Evolutionary conservation across 2,888 invertebrate genomes (phyloP).

Genomic region (Altica lythri): DNA sequence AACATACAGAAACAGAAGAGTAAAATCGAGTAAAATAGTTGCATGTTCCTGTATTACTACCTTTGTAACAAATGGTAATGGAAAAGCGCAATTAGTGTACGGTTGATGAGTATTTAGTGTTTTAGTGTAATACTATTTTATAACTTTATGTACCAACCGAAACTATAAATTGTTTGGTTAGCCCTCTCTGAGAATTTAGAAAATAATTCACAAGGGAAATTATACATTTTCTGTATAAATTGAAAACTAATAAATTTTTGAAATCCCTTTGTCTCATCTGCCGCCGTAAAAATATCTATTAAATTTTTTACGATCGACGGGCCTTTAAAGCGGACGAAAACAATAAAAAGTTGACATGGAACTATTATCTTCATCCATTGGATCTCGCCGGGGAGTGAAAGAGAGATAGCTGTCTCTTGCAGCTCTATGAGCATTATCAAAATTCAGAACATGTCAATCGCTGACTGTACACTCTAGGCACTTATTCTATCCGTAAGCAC

Average conservation of each 20-base stretch:
- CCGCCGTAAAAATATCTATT: conserved; percentile 13
- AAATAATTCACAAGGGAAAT: neutral
- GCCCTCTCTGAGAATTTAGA: no score
- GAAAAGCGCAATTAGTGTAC: no score
- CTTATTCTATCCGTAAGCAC: conserved; percentile 43
- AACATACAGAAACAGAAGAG: no score
- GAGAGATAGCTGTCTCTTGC: conserved; percentile 25
- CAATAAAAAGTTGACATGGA: conserved; percentile 1
- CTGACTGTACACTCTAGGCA: conserved; percentile 44
- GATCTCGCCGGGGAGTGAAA: conserved; percentile 14
- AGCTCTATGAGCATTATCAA: conserved; percentile 43
- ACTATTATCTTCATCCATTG: conserved; percentile 7
- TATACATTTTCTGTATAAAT: conserved; percentile 3
- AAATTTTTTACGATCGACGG: conserved; percentile 19
- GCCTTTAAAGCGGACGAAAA: neutral
- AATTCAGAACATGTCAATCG: conserved; percentile 54
- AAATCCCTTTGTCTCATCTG: conserved; percentile 18
- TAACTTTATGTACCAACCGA: no score
- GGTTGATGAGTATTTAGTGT: no score
- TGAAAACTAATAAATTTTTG: conserved; percentile 19
- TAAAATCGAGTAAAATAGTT: no score
- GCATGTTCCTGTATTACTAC: no score
- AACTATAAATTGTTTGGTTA: no score
- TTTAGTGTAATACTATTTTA: no score
- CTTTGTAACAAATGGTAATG: no score